Conservation (phyloP, 2,113 vertebrate genomes). For the Cnemophilus loriae region DNA sequence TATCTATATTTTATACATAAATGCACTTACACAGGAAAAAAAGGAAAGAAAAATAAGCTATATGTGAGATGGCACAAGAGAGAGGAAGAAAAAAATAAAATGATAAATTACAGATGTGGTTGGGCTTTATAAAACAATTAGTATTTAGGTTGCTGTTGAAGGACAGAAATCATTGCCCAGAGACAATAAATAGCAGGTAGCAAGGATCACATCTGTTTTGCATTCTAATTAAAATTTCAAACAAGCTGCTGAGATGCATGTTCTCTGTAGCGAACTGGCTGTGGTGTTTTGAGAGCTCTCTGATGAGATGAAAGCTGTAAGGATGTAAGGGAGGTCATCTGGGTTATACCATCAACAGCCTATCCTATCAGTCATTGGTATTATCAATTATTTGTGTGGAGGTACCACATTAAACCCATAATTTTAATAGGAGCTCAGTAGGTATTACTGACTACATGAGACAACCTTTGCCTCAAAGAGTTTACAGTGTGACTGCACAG, state of each 20-base stretch:
- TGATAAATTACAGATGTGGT: neutral
- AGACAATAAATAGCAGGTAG: neutral
- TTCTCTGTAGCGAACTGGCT: neutral
- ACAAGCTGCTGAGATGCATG: neutral
- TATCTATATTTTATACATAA: neutral
- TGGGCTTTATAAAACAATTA: neutral
- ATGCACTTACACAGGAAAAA: neutral
- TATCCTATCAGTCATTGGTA: neutral
- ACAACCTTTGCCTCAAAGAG: neutral
- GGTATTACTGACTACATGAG: neutral
- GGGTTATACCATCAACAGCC: neutral
- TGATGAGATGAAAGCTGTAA: slow-evolving; percentile 15
- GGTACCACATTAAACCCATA: neutral
- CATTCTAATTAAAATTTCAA: slow-evolving; percentile 34
- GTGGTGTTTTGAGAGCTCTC: neutral
- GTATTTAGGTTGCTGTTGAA: neutral
- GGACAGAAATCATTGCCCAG: neutral
- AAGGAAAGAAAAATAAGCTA: neutral
- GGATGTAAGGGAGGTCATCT: neutral
- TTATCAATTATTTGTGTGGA: neutral
- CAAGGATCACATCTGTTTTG: neutral
- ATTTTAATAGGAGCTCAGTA: neutral
- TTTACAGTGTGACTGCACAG: neutral
- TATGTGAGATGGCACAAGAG: neutral
- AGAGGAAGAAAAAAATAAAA: neutral